Percentiles rank a stretch among this genome's conserved stretches.
Evolutionary conservation across 2,113 vertebrate species (phyloP).

Genomic region (Ploceus nigricollis): DNA sequence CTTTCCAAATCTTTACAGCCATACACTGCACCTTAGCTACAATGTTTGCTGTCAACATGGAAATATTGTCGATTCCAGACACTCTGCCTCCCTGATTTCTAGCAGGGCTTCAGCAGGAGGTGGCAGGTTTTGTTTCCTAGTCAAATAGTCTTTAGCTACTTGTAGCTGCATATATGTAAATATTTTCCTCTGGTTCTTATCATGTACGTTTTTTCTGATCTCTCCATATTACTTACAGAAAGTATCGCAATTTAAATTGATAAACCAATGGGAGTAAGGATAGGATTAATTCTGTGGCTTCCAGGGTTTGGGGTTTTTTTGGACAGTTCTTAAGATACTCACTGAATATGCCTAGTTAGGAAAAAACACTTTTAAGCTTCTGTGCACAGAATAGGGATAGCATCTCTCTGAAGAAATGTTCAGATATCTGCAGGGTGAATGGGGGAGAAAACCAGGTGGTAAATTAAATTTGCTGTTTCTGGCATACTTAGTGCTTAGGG

Average conservation of each 20-base stretch:
- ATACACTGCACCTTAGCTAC: neutral
- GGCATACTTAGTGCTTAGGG: neutral
- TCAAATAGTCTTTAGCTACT: neutral
- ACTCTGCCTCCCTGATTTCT: neutral
- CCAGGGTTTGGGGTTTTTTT: neutral
- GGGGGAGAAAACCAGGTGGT: neutral
- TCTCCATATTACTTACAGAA: neutral
- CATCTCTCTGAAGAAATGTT: neutral
- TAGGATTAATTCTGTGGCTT: neutral
- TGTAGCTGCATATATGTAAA: neutral
- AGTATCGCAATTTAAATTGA: neutral
- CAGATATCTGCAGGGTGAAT: neutral
- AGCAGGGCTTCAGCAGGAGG: neutral
- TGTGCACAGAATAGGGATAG: neutral
- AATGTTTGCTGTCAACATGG: neutral
- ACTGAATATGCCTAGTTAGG: neutral
- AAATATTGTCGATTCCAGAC: neutral
- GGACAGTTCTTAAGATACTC: neutral
- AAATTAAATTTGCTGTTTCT: neutral
- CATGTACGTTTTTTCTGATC: neutral
- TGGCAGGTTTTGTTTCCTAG: neutral
- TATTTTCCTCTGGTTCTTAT: neutral
- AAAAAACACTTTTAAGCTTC: neutral
- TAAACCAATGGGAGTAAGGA: neutral
- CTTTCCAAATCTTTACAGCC: neutral